A percentile compares a stretch with the other conserved stretches of the same genome.
phyloP scores from a whole-genome alignment of 2,797 vertebrate genomes.

The Crypturellus tataupa region DNA sequence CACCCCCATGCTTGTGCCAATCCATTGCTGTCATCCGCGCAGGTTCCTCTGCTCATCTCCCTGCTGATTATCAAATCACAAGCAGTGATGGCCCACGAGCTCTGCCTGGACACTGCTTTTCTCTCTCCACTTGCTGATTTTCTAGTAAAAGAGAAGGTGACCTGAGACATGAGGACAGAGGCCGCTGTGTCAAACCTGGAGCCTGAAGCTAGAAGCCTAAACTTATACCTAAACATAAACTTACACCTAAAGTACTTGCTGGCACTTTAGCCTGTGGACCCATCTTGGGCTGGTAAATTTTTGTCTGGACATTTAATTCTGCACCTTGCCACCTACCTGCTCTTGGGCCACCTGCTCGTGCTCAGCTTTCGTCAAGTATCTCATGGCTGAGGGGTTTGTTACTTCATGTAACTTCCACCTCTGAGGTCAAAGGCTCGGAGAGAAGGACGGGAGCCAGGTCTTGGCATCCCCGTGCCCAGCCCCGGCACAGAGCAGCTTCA shows the following conservation, averaged over 20 bases:
- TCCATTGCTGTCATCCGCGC: neutral
- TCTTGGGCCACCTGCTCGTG: too few relatives aligned
- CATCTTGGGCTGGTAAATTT: neutral
- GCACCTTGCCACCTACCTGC: fast-evolving
- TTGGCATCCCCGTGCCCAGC: neutral
- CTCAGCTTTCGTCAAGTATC: neutral
- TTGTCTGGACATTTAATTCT: neutral
- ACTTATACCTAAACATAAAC: neutral
- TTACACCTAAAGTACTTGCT: neutral
- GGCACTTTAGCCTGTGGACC: neutral
- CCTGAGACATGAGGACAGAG: fast-evolving
- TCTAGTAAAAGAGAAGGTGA: neutral
- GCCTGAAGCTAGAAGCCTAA: neutral
- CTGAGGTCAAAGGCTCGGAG: neutral
- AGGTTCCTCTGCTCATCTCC: neutral
- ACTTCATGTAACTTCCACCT: neutral
- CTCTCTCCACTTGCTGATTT: neutral
- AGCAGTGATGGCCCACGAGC: neutral
- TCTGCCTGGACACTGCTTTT: neutral
- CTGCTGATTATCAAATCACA: neutral
- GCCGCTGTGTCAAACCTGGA: neutral
- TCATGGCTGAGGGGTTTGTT: neutral
- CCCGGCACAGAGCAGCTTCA: neutral
- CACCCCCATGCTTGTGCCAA: neutral
- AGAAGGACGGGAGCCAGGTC: neutral